These are phyloP conservation scores for Pachydiplax longipennis DNA, from an alignment of 2,888 invertebrate genomes.

Conservation along the genomic window DNA sequence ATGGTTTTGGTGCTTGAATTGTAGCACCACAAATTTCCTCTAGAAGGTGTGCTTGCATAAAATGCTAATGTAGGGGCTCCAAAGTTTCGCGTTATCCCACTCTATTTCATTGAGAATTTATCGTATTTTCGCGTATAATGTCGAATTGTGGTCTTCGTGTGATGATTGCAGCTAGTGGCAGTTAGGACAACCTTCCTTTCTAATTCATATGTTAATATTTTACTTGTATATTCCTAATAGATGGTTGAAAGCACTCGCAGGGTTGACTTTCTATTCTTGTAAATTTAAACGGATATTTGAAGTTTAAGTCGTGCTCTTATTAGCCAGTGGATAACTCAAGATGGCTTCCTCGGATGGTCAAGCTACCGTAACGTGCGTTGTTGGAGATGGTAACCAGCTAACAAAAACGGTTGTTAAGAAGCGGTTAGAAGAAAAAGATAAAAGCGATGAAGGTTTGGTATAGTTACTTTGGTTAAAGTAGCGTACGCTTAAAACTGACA, in stretches of 20 bases:
- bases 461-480: neutral
- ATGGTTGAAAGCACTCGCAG: too few species aligned
- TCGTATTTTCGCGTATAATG: too few species aligned
- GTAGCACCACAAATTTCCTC: neutral
- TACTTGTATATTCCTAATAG: too few species aligned
- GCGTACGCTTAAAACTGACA: neutral
- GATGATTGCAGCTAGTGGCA: too few species aligned
- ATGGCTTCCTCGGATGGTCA: slow-evolving; percentile 39
- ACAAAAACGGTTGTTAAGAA: slow-evolving; percentile 68
- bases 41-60: too few species aligned
- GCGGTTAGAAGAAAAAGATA: slow-evolving; percentile 66
- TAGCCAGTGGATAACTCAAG: neutral
- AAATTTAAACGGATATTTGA: neutral
- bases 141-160: too few species aligned
- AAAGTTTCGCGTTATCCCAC: too few species aligned
- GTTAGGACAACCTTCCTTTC: too few species aligned
- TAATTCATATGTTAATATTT: too few species aligned
- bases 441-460: slow-evolving; percentile 67
- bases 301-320: neutral
- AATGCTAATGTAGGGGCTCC: too few species aligned
- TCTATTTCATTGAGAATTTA: too few species aligned
- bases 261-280: too few species aligned
- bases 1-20: neutral
- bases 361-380: slow-evolving; percentile 8
- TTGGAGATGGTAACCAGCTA: slow-evolving; percentile 52